These are phyloP conservation scores for Acropternis orthonyx DNA, from an alignment of 2,797 vertebrate species.

Conservation along the genomic window DNA sequence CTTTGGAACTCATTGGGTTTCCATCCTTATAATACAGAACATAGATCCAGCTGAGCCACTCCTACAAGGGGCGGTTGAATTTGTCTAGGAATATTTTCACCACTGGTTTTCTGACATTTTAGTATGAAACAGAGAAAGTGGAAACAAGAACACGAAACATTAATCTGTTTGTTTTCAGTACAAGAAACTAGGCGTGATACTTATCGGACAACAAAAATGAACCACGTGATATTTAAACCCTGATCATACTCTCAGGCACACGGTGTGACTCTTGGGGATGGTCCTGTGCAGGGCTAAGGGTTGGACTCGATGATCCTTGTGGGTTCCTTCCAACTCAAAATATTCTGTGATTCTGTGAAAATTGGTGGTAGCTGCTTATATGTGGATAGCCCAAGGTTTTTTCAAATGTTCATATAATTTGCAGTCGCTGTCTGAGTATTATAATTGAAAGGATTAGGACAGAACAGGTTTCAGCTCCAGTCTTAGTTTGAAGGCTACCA, in stretches of 20 bases:
- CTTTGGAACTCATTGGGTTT: neutral
- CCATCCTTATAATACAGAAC: neutral
- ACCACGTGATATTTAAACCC: neutral
- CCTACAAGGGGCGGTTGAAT: neutral
- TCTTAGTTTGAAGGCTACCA: neutral
- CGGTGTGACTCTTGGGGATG: neutral
- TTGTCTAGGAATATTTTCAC: neutral
- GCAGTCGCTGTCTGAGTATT: neutral
- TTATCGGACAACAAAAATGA: neutral
- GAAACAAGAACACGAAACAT: neutral
- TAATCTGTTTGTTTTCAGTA: neutral
- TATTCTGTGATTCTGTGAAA: neutral
- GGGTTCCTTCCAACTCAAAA: neutral
- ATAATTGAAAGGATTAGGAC: neutral
- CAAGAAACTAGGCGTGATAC: neutral
- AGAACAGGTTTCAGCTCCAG: neutral
- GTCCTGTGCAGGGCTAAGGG: neutral
- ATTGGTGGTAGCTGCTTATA: neutral
- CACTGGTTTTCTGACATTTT: neutral
- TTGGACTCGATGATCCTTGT: neutral
- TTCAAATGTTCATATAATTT: neutral
- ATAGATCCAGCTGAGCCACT: neutral
- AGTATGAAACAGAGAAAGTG: neutral
- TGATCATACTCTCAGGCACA: neutral
- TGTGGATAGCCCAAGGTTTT: accelerated